These are phyloP conservation scores for Coranthus polyacanthus DNA, from an alignment of 2,797 vertebrate species.

Conservation along the genomic window DNA sequence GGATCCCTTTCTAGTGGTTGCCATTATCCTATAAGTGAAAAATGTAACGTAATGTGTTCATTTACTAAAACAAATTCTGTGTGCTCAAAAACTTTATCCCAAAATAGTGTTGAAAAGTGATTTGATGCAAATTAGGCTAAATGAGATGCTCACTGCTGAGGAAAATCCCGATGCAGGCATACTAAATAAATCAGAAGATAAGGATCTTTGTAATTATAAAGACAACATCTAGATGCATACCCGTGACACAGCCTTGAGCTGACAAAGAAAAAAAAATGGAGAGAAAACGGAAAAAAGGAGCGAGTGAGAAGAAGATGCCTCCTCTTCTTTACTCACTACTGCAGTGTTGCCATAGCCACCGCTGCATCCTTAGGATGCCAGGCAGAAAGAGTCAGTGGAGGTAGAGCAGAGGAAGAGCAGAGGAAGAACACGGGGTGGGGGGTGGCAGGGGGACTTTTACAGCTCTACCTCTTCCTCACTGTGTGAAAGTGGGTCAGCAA, in stretches of 20 bases:
- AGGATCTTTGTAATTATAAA: slow-evolving; percentile 70
- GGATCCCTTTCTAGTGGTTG: slow-evolving; percentile 4
- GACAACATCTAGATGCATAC: slow-evolving; percentile 62
- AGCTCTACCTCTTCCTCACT: slow-evolving; percentile 53
- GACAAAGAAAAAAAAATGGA: slow-evolving; percentile 18
- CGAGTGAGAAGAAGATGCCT: slow-evolving; percentile 17
- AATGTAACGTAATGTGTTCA: slow-evolving; percentile 10
- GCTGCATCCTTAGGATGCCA: slow-evolving; percentile 63
- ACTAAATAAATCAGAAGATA: slow-evolving; percentile 60
- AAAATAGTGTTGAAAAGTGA: slow-evolving; percentile 27
- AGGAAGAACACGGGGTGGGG: background rate
- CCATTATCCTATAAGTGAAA: background rate
- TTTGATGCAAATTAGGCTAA: slow-evolving; percentile 59
- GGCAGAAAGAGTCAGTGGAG: slow-evolving; percentile 52
- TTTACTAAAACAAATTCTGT: background rate
- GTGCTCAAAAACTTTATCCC: slow-evolving; percentile 1
- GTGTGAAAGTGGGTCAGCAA: slow-evolving; percentile 77
- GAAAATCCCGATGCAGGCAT: slow-evolving; percentile 25
- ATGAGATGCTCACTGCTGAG: slow-evolving; percentile 44
- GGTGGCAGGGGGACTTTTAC: slow-evolving; percentile 57
- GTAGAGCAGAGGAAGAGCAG: slow-evolving; percentile 35
- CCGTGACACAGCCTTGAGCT: slow-evolving; percentile 59
- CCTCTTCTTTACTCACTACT: slow-evolving; percentile 47
- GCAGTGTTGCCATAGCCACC: slow-evolving; percentile 79
- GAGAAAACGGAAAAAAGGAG: slow-evolving; percentile 1